phyloP scores from a whole-genome alignment of 2,113 vertebrate genomes.

The Eretmochelys imbricata region DNA sequence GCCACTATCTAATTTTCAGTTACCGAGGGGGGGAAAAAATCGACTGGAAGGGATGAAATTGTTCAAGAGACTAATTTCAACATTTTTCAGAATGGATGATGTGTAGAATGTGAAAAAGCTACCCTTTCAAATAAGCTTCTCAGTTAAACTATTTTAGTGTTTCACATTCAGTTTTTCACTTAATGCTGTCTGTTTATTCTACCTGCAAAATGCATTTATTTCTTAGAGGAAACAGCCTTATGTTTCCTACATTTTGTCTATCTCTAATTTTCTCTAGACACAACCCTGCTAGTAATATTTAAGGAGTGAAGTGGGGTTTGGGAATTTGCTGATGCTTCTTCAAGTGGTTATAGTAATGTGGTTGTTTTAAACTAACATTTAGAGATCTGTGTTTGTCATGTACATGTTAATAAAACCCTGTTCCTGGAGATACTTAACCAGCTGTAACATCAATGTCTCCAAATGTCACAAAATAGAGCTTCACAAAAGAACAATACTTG shows the following conservation, averaged over 20 bases:
- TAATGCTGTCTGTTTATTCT: not conserved
- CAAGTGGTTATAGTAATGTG: conserved; percentile 54
- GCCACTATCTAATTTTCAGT: conserved; percentile 21
- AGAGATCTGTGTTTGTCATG: not conserved
- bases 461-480: not conserved
- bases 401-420: not conserved
- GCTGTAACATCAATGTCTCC: conserved; percentile 19
- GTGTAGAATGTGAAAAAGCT: conserved; percentile 36
- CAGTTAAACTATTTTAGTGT: not conserved
- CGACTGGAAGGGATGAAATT: not conserved
- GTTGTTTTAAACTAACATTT: not conserved
- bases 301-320: conserved; percentile 15
- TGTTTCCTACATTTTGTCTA: not conserved
- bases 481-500: not conserved
- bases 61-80: not conserved
- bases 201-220: conserved; percentile 26
- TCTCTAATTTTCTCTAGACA: conserved; percentile 9
- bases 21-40: not conserved
- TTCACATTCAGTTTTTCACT: not conserved
- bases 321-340: conserved; percentile 44
- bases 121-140: conserved; percentile 28
- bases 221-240: conserved; percentile 18
- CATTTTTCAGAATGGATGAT: conserved; percentile 30
- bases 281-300: not conserved
- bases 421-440: conserved; percentile 61